These are phyloP conservation scores for Ispidina picta DNA, from an alignment of 2,797 vertebrate species.

Conservation along the genomic window DNA sequence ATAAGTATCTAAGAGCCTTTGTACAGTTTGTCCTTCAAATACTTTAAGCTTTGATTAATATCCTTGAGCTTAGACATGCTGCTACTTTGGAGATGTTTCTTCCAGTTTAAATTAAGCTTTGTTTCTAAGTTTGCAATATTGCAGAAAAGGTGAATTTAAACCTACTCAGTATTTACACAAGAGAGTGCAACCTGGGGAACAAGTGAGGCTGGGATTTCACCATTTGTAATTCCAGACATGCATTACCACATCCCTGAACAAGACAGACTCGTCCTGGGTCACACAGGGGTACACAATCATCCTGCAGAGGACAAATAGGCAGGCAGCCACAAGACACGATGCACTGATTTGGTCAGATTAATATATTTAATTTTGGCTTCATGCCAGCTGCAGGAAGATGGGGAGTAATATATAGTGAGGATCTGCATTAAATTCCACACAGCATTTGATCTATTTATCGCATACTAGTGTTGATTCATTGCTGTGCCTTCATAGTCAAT, in stretches of 20 bases:
- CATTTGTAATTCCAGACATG: neutral
- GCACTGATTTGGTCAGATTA: neutral
- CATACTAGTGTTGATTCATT: neutral
- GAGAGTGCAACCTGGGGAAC: neutral
- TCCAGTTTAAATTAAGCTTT: neutral
- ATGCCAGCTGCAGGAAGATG: neutral
- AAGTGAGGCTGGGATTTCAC: constrained; percentile 21
- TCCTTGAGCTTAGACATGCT: neutral
- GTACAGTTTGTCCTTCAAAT: neutral
- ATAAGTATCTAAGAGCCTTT: neutral
- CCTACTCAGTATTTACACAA: neutral
- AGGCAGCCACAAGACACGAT: neutral
- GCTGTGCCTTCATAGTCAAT: neutral
- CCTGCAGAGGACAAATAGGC: neutral
- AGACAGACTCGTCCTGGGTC: constrained; percentile 18
- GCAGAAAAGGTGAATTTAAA: neutral
- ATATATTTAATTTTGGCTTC: neutral
- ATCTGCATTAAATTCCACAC: neutral
- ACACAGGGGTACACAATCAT: neutral
- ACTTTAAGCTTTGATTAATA: neutral
- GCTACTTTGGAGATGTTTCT: neutral
- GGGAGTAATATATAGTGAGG: neutral
- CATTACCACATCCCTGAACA: constrained; percentile 1
- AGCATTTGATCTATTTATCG: neutral
- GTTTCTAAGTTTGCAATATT: neutral